Evolutionary conservation across 2,113 vertebrate species (phyloP).

Genomic region (Varanus komodoensis): DNA sequence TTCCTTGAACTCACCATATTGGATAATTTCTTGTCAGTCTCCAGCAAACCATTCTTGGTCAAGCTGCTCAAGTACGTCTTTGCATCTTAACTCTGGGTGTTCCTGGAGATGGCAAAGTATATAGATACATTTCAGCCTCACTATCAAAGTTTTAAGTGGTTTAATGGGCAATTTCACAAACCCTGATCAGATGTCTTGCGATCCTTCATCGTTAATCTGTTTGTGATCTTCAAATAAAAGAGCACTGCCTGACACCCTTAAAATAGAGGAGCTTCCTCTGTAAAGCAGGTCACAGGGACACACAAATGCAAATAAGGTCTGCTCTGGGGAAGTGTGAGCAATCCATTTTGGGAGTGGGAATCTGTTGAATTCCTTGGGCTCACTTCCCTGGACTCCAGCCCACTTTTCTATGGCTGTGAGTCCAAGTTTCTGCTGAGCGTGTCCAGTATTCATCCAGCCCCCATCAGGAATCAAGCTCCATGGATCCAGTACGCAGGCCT

Average conservation of each 20-base stretch:
- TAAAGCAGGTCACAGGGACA: background rate
- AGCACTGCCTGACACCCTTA: no score
- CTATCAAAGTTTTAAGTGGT: no score
- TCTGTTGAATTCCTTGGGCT: no score
- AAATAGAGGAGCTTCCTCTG: background rate
- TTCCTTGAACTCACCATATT: background rate
- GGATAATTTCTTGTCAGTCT: background rate
- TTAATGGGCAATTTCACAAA: background rate
- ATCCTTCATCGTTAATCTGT: background rate
- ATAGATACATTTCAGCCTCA: background rate
- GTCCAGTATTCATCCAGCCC: no score
- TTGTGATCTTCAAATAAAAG: background rate
- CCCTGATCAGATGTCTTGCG: background rate
- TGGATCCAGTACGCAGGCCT: no score
- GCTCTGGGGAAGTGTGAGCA: no score
- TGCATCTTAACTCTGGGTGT: background rate
- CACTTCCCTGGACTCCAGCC: no score
- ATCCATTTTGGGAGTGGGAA: no score
- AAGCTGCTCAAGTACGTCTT: background rate
- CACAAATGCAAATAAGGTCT: background rate
- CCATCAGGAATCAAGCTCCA: no score
- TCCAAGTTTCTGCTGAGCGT: no score
- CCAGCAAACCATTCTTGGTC: background rate
- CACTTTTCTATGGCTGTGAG: no score
- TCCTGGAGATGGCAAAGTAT: background rate